Conservation (phyloP, 2,888 invertebrate species). For the Drosophila antonietae region DNA sequence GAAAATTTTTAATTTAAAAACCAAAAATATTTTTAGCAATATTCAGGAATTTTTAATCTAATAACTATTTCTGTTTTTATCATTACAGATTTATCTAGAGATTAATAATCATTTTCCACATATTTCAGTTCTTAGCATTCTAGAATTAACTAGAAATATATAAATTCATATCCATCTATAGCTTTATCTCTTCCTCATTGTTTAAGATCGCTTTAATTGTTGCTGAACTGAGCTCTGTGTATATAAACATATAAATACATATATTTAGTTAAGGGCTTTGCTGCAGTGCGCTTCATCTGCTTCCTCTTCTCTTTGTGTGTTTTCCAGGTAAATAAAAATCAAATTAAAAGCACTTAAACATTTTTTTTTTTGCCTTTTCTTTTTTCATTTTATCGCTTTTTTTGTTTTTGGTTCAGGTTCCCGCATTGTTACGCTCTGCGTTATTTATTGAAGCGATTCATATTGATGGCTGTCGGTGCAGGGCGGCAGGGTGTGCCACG, state of each 20-base stretch:
- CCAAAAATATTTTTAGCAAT: too few relatives aligned
- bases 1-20: too few relatives aligned
- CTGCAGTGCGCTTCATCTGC: not conserved
- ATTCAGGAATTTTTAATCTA: too few relatives aligned
- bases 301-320: constrained; percentile 1
- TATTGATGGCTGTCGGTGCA: constrained; percentile 9
- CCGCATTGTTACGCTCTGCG: constrained; percentile 15
- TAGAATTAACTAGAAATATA: not conserved
- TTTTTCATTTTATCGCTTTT: not conserved
- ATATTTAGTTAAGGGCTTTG: constrained; percentile 11
- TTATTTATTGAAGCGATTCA: constrained; percentile 42
- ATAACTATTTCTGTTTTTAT: too few relatives aligned
- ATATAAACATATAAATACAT: not conserved
- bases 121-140: too few relatives aligned
- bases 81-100: too few relatives aligned
- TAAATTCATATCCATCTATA: not conserved
- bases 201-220: constrained; percentile 13
- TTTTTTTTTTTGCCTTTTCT: constrained; percentile 2
- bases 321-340: constrained; percentile 29
- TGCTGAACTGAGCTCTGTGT: constrained; percentile 1
- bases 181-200: not conserved
- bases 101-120: too few relatives aligned
- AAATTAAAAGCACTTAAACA: constrained; percentile 38
- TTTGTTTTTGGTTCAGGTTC: not conserved
- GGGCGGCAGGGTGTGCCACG: not conserved